phyloP scores from a whole-genome alignment of 1,140 invertebrate species.

The Popillia japonica region DNA sequence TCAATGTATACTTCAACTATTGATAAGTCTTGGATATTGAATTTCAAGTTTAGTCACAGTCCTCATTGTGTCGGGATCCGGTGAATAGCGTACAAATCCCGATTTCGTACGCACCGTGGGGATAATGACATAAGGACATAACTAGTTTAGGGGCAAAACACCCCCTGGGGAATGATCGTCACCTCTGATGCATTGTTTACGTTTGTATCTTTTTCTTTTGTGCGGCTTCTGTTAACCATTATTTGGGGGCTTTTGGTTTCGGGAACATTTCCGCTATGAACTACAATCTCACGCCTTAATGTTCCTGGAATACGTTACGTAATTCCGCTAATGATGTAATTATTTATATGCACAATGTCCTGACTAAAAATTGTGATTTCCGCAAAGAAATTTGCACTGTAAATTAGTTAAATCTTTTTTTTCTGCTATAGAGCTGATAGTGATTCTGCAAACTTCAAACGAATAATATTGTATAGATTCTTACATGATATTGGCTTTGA shows the following conservation, averaged over 20 bases:
- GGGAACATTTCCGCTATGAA: conserved; percentile 4
- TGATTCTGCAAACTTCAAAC: too few relatives aligned
- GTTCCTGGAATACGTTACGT: conserved; percentile 12
- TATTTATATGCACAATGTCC: neutral
- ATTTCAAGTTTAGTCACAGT: conserved; percentile 28
- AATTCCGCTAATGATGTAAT: conserved; percentile 26
- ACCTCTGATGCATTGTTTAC: conserved; percentile 49
- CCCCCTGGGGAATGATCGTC: conserved; percentile 47
- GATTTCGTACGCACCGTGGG: conserved; percentile 26
- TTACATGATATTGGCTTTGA: too few relatives aligned
- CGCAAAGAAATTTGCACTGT: too few relatives aligned
- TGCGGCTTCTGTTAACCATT: conserved; percentile 28
- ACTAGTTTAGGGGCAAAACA: conserved; percentile 47
- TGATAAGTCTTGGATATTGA: conserved; percentile 16
- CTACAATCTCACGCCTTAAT: conserved; percentile 27
- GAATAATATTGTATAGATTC: too few relatives aligned
- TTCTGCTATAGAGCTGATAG: too few relatives aligned
- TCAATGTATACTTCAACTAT: neutral
- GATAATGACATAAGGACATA: conserved; percentile 50
- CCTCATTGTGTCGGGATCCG: conserved; percentile 14
- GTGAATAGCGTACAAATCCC: conserved; percentile 34
- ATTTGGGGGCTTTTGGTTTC: neutral
- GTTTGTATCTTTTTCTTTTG: conserved; percentile 45
- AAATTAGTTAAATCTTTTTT: too few relatives aligned
- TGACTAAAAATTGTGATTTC: neutral